Percentiles rank a stretch among this genome's conserved stretches.
phyloP scores from a whole-genome alignment of 2,888 invertebrate species.

The Vesta saturnalis region DNA sequence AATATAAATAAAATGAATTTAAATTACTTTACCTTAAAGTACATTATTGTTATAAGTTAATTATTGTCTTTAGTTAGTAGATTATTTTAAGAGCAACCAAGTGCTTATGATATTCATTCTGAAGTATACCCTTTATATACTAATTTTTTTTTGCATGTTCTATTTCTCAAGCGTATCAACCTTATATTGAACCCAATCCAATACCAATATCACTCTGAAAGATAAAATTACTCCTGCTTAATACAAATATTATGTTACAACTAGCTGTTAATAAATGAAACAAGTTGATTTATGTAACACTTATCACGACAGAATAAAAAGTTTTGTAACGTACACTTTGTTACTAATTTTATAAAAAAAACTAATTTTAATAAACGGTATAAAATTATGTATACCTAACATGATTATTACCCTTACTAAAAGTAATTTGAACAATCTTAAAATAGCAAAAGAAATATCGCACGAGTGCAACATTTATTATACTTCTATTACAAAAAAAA shows the following conservation, averaged over 20 bases:
- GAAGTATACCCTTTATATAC: slow-evolving; percentile 22
- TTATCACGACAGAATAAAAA: no score
- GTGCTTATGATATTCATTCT: slow-evolving; percentile 14
- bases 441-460: no score
- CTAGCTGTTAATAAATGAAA: neutral
- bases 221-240: slow-evolving; percentile 26
- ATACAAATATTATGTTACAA: neutral
- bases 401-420: no score
- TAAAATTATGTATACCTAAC: no score
- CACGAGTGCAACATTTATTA: no score
- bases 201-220: slow-evolving; percentile 17
- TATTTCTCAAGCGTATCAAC: slow-evolving; percentile 30
- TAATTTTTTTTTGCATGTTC: slow-evolving; percentile 21
- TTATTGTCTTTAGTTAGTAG: slow-evolving; percentile 5
- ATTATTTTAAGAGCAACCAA: slow-evolving; percentile 4
- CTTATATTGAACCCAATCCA: slow-evolving; percentile 23
- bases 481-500: no score
- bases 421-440: no score
- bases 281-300: neutral
- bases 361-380: no score
- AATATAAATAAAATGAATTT: neutral
- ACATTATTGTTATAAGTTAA: slow-evolving; percentile 17
- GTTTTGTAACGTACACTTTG: no score
- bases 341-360: no score
- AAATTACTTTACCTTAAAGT: slow-evolving; percentile 31